Conservation (phyloP, 2,888 invertebrate genomes). For the Acanthosoma haemorrhoidale region DNA sequence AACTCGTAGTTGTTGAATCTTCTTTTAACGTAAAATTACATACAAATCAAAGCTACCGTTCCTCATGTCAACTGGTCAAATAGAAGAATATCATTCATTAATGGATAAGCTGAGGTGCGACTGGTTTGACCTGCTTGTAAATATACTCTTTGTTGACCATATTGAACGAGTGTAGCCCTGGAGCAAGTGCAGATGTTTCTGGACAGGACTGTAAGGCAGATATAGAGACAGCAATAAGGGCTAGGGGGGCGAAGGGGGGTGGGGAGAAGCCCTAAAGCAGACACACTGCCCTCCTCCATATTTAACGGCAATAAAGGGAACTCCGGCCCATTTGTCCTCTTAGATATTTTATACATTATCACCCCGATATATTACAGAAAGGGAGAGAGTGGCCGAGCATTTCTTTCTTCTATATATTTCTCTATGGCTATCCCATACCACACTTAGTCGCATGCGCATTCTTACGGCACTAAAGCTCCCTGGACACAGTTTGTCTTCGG, state of each 20-base stretch:
- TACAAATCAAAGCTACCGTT: no score
- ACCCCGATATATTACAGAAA: constrained; percentile 2
- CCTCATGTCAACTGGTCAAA: no score
- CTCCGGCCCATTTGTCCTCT: not conserved
- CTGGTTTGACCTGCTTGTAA: no score
- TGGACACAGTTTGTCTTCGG: not conserved
- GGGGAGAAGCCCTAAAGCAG: not conserved
- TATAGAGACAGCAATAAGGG: not conserved
- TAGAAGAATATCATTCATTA: no score
- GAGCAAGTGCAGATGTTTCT: no score
- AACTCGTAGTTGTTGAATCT: no score
- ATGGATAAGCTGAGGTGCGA: no score
- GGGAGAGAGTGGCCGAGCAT: no score
- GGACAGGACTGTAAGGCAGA: no score
- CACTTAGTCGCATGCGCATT: not conserved
- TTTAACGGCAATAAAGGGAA: constrained; percentile 14
- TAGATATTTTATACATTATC: constrained; percentile 24
- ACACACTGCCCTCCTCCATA: constrained; percentile 15
- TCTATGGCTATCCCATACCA: not conserved
- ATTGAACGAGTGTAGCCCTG: no score
- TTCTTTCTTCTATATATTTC: not conserved
- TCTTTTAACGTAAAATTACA: no score
- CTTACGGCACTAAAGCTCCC: not conserved
- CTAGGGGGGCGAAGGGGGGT: not conserved
- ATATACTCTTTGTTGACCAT: no score